phyloP scores from a whole-genome alignment of 1,140 invertebrate genomes.

The Charaxes varanes region DNA sequence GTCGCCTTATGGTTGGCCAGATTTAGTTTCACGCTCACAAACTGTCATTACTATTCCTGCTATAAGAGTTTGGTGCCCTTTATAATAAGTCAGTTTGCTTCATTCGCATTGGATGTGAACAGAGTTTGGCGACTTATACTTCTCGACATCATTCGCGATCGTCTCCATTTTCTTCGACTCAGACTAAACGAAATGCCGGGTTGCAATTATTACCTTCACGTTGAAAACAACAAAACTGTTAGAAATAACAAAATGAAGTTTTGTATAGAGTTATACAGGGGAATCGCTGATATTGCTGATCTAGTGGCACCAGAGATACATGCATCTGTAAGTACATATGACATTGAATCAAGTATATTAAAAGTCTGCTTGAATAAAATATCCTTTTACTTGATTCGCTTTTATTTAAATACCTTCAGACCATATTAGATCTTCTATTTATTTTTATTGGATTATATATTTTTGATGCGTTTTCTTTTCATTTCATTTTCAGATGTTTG shows the following conservation, averaged over 20 bases:
- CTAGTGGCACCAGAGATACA: slow-evolving; percentile 42
- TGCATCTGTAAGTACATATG: too few relatives aligned
- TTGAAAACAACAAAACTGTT: slow-evolving; percentile 35
- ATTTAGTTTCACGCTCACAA: slow-evolving; percentile 28
- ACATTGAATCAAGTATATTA: too few relatives aligned
- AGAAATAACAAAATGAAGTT: slow-evolving; percentile 47
- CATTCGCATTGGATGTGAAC: slow-evolving; percentile 47
- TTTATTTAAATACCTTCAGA: too few relatives aligned
- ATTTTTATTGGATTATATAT: too few relatives aligned
- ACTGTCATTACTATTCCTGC: slow-evolving; percentile 38
- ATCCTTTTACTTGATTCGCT: too few relatives aligned
- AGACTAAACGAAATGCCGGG: slow-evolving; percentile 37
- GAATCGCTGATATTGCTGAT: slow-evolving; percentile 44
- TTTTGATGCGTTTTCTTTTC: too few relatives aligned
- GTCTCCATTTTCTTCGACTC: slow-evolving; percentile 38
- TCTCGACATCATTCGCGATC: slow-evolving; percentile 40
- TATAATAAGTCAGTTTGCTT: slow-evolving; percentile 34
- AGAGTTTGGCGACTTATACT: slow-evolving; percentile 49
- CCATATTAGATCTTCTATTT: too few relatives aligned
- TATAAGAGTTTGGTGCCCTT: slow-evolving; percentile 29
- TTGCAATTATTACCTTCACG: slow-evolving; percentile 40
- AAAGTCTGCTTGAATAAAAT: too few relatives aligned
- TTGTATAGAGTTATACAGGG: slow-evolving; percentile 38
- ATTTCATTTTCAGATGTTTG: too few relatives aligned
- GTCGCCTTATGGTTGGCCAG: slow-evolving; percentile 33